These are phyloP conservation scores for Aphis gossypii DNA, from an alignment of 1,140 invertebrate species.

Conservation along the genomic window DNA sequence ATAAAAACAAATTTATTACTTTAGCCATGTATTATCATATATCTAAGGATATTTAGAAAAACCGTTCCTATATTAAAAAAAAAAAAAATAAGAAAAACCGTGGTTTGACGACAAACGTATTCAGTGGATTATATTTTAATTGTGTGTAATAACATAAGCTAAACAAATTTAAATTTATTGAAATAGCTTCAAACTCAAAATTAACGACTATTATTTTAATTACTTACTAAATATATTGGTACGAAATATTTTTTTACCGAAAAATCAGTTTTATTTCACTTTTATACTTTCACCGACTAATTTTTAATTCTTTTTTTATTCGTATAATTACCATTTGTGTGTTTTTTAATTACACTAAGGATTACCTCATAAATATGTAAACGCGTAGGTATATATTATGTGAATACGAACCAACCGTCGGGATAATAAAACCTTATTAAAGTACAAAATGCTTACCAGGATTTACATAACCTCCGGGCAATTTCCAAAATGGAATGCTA, in stretches of 20 bases:
- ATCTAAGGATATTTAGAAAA: background rate
- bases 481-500: conserved; percentile 76
- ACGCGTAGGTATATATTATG: background rate
- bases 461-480: conserved; percentile 91
- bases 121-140: background rate
- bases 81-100: background rate
- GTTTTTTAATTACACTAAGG: conserved; percentile 30
- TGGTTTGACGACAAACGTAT: background rate
- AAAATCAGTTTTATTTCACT: conserved; percentile 20
- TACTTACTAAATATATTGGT: background rate
- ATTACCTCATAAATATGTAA: conserved; percentile 46
- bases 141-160: background rate
- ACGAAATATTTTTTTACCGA: background rate
- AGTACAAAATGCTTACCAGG: conserved; percentile 68
- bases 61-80: background rate
- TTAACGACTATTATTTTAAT: background rate
- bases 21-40: too few species aligned
- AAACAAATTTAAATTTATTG: background rate
- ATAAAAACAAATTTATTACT: background rate
- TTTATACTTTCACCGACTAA: background rate
- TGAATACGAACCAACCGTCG: background rate
- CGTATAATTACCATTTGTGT: conserved; percentile 12
- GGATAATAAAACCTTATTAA: conserved; percentile 26
- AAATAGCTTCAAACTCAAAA: background rate
- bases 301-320: background rate